Conservation (phyloP, 2,113 vertebrate genomes). For the Tapirus terrestris region DNA sequence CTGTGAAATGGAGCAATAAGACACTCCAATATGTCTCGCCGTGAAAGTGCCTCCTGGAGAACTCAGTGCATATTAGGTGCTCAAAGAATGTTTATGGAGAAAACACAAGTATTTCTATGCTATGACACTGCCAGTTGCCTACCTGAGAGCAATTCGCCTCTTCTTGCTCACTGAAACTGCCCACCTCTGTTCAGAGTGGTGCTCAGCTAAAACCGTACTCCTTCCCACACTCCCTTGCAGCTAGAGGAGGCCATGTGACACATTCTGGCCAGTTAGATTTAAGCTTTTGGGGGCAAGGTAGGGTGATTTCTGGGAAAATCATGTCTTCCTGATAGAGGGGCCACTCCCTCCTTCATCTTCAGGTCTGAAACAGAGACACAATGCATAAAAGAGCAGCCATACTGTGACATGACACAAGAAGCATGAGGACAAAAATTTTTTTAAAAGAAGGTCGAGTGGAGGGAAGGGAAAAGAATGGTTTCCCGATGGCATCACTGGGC, state of each 20-base stretch:
- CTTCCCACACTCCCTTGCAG: neutral
- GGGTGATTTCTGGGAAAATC: neutral
- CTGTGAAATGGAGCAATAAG: neutral
- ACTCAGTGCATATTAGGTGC: too few relatives aligned
- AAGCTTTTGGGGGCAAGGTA: neutral
- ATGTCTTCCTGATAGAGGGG: neutral
- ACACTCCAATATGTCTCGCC: fast-evolving
- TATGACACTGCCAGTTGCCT: neutral
- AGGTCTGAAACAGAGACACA: neutral
- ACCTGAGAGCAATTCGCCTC: too few relatives aligned
- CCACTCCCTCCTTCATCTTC: neutral
- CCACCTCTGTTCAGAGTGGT: neutral
- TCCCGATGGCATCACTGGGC: neutral
- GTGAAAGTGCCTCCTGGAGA: neutral
- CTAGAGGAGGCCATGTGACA: neutral
- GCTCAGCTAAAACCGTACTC: neutral
- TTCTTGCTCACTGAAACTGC: neutral
- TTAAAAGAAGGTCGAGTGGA: neutral
- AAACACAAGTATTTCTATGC: neutral
- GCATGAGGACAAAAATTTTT: neutral
- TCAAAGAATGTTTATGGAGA: neutral
- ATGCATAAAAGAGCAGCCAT: neutral
- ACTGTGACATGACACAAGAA: neutral
- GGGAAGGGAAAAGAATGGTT: neutral
- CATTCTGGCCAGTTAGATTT: neutral